phyloP scores from a whole-genome alignment of 2,113 vertebrate genomes.

The Chlorodrepanis virens region DNA sequence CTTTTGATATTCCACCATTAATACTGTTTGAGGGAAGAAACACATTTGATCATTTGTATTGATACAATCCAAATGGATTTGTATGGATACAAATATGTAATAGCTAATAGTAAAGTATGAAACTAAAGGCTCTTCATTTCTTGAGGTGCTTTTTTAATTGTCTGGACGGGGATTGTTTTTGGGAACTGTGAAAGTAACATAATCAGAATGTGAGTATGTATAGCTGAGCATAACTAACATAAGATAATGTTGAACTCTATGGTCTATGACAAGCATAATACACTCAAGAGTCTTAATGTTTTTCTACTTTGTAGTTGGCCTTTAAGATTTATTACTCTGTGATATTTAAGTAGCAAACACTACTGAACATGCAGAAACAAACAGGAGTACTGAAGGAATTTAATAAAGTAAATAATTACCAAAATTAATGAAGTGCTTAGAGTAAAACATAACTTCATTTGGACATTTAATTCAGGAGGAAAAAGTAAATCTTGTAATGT shows the following conservation, averaged over 20 bases:
- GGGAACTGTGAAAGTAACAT: neutral
- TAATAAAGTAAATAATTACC: constrained; percentile 13
- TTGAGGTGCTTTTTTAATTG: neutral
- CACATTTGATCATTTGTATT: constrained; percentile 4
- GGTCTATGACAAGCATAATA: neutral
- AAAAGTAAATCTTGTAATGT: constrained; percentile 26
- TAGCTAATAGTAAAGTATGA: neutral
- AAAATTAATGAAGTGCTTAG: constrained; percentile 17
- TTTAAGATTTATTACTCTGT: neutral
- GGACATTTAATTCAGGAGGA: neutral
- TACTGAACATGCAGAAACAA: neutral
- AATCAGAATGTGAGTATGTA: neutral
- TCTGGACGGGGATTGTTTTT: neutral
- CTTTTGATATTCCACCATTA: constrained; percentile 19
- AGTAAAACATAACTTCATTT: neutral
- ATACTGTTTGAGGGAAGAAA: neutral
- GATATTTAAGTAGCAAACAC: neutral
- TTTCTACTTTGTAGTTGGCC: neutral
- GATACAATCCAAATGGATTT: neutral
- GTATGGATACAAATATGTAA: neutral
- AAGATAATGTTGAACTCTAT: neutral
- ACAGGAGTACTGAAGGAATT: neutral
- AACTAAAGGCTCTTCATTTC: neutral
- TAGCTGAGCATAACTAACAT: neutral
- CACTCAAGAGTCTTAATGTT: neutral